Base-by-base conservation (phyloP, 1,140 invertebrate genomes). In the Venturia canescens region DNA sequence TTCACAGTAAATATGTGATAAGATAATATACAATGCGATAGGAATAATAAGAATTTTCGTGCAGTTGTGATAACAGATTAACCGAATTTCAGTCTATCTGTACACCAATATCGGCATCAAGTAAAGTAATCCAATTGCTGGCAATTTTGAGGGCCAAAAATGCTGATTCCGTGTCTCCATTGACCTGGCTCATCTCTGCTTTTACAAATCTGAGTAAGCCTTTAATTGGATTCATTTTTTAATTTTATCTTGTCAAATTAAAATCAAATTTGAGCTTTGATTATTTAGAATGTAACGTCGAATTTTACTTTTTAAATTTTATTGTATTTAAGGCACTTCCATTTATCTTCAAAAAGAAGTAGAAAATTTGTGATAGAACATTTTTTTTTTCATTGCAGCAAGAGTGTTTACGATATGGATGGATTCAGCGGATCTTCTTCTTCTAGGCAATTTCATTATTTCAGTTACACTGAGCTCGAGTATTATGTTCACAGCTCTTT, bases 151-250 rank as follows among this genome's bases (percentile, higher is more conserved):
- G 89, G 84, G 92, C 92, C 2, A 93, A 90, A 85, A 94, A 95
- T 87, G 93, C 94, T 11, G 94, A 95, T 82, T 94, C 94, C 16
- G 91, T 96, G 1, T 95, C 95, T 50, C 86, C 94, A 15, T 87
- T 93, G 13, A 95, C 95, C 27, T 96, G 95, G 95, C 91, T 94
- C 53, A 94, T 96, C 75, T 96, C 95, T 53, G 91, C 94, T 16
- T 90, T 94, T 76, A 95, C 95, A 18, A 95, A 95, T 88, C 86
- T 93, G 7, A 93, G 95, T 95, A 92, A 93, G 94, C 93, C n/a
- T n/a, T 2, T 16, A 3, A 44, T 44, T 44, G 7, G 13, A 44
- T 11, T 13, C 38, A 57, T 66, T 78, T 50, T 82, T 75, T 79
- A 38, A n/a, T n/a, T n/a, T n/a, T n/a, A n/a, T n/a, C n/a, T n/a